A percentile compares a stretch with the other conserved stretches of the same genome.
Conservation (phyloP, 2,113 vertebrate genomes). For the Sorex fumeus region DNA sequence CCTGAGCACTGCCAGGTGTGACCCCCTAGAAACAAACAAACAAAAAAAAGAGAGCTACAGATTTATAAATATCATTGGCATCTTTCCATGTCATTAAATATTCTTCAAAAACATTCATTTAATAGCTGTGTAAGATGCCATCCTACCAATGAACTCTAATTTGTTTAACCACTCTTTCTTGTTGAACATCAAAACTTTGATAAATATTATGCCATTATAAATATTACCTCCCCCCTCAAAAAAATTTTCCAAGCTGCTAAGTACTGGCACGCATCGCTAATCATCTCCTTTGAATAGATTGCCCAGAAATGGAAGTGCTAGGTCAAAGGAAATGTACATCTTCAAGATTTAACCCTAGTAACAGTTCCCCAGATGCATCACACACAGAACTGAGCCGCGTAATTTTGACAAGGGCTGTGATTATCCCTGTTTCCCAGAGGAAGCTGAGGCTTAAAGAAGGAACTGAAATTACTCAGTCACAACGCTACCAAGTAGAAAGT, state of each 20-base stretch:
- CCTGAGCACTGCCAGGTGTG: too few species aligned
- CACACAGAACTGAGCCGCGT: neutral
- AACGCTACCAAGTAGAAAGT: too few species aligned
- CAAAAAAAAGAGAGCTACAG: neutral
- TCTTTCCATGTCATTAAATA: slow-evolving; percentile 28
- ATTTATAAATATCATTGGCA: slow-evolving; percentile 3
- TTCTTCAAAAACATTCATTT: slow-evolving; percentile 57
- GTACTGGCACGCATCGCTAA: slow-evolving; percentile 45
- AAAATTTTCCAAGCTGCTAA: slow-evolving; percentile 27
- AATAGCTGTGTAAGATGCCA: neutral
- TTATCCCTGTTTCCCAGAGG: slow-evolving; percentile 12
- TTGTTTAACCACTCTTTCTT: slow-evolving; percentile 30
- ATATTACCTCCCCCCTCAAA: neutral
- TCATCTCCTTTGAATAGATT: slow-evolving; percentile 55
- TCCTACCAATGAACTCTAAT: slow-evolving; percentile 44
- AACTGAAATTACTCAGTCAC: neutral
- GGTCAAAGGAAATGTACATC: slow-evolving; percentile 42
- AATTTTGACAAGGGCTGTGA: neutral
- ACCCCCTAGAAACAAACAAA: too few species aligned
- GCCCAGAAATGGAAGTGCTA: slow-evolving; percentile 7
- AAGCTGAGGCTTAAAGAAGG: neutral
- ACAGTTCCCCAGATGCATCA: neutral
- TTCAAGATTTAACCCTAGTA: slow-evolving; percentile 42
- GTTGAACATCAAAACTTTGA: slow-evolving; percentile 1
- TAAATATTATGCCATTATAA: slow-evolving; percentile 68